Evolutionary conservation across 2,797 vertebrate genomes (phyloP).

Genomic region (Fistularia commersonii): DNA sequence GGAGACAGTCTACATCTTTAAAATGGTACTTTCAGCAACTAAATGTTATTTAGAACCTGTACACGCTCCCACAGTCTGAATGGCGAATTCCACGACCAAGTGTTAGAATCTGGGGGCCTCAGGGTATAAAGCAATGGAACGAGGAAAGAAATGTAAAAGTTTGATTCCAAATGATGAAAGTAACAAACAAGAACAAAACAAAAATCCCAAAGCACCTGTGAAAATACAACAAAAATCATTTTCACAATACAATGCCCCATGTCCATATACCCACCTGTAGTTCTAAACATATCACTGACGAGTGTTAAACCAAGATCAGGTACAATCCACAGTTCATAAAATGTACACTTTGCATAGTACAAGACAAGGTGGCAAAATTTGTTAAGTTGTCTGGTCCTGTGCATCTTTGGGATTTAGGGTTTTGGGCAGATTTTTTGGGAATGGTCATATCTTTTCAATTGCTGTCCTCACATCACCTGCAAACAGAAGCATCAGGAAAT

Average conservation of each 20-base stretch:
- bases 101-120: slow-evolving; percentile 47
- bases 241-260: slow-evolving; percentile 77
- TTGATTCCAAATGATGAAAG: slow-evolving; percentile 67
- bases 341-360: slow-evolving; percentile 99
- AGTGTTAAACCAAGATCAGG: slow-evolving; percentile 74
- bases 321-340: slow-evolving; percentile 84
- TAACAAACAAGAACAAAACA: slow-evolving; percentile 48
- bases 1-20: slow-evolving; percentile 12
- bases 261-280: slow-evolving; percentile 66
- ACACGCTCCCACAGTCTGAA: slow-evolving; percentile 29
- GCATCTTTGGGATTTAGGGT: slow-evolving; percentile 88
- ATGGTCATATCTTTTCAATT: neutral
- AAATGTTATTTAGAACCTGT: neutral
- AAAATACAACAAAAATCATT: neutral
- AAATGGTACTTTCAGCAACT: slow-evolving; percentile 22
- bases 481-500: slow-evolving; percentile 1
- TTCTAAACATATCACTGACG: slow-evolving; percentile 87
- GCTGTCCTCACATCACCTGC: slow-evolving; percentile 67
- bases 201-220: slow-evolving; percentile 73
- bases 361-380: slow-evolving; percentile 78
- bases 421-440: slow-evolving; percentile 19
- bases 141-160: slow-evolving; percentile 73
- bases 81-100: slow-evolving; percentile 54
- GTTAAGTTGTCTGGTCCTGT: slow-evolving; percentile 74
- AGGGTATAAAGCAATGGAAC: slow-evolving; percentile 75